A percentile compares a stretch with the other conserved stretches of the same genome.
These are phyloP conservation scores for Orientallactaga sibirica DNA, from an alignment of 2,797 vertebrate species.

Conservation along the genomic window DNA sequence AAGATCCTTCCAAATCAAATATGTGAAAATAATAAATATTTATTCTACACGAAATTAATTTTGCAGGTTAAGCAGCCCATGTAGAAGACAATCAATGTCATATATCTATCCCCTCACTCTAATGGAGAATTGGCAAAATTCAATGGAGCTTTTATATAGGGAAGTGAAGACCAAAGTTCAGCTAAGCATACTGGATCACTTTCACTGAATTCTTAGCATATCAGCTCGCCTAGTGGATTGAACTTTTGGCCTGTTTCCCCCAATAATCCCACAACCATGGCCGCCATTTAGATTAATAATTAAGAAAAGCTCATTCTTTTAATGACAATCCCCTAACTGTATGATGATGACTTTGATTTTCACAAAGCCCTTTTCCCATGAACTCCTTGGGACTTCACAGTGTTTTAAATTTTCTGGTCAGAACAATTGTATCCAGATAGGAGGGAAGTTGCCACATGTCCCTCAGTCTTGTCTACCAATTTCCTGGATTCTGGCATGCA, in stretches of 20 bases:
- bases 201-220: neutral
- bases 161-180: neutral
- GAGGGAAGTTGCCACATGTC: neutral
- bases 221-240: neutral
- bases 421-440: constrained; percentile 5
- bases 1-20: constrained; percentile 65
- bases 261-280: neutral
- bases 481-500: neutral
- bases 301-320: neutral
- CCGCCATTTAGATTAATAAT: neutral
- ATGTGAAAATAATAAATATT: constrained; percentile 46
- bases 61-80: neutral
- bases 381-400: constrained; percentile 23
- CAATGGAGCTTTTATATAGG: neutral
- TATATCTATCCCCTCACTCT: neutral
- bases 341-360: constrained; percentile 48
- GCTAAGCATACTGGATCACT: neutral
- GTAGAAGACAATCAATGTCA: neutral
- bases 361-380: neutral
- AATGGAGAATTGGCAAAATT: neutral
- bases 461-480: neutral
- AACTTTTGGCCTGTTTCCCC: constrained; percentile 7
- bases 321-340: neutral
- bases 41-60: constrained; percentile 52
- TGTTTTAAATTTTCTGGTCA: constrained; percentile 35